These are phyloP conservation scores for Protobothrops flavoviridis DNA, from an alignment of 2,113 vertebrate species.

Conservation along the genomic window DNA sequence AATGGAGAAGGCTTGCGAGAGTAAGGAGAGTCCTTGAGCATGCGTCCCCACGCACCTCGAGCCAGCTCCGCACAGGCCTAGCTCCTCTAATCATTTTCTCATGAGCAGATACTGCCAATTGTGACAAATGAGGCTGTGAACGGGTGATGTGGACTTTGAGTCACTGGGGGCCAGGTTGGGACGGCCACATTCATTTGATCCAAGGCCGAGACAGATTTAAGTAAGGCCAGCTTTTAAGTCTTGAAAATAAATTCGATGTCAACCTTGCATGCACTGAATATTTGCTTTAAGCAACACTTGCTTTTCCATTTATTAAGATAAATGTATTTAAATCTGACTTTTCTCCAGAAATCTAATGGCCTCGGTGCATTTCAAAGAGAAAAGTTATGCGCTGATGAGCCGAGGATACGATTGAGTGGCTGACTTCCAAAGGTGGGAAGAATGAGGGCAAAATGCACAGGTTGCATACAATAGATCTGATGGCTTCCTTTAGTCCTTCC, in stretches of 20 bases:
- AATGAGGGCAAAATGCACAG: accelerated
- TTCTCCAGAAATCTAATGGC: constrained; percentile 20
- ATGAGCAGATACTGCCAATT: background rate
- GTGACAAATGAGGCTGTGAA: background rate
- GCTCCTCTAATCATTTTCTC: constrained; percentile 1
- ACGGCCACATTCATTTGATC: background rate
- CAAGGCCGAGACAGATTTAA: constrained; percentile 22
- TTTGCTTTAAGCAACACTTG: constrained; percentile 23
- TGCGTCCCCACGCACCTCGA: constrained; percentile 38
- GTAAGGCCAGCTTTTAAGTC: constrained; percentile 43
- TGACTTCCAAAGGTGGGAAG: constrained; percentile 14
- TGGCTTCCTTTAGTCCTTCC: constrained; percentile 2
- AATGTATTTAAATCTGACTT: constrained; percentile 23
- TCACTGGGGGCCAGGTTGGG: background rate
- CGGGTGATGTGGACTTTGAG: background rate
- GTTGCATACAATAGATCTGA: background rate
- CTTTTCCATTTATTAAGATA: constrained; percentile 33
- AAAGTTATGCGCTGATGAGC: background rate
- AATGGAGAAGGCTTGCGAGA: constrained; percentile 39
- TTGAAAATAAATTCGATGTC: constrained; percentile 34
- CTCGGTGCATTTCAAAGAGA: background rate
- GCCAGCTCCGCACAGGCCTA: constrained; percentile 21
- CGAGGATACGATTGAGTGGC: background rate
- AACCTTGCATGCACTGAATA: background rate
- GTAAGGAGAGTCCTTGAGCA: constrained; percentile 52